These are phyloP conservation scores for Deilephila elpenor DNA, from an alignment of 2,888 invertebrate species.

Conservation along the genomic window DNA sequence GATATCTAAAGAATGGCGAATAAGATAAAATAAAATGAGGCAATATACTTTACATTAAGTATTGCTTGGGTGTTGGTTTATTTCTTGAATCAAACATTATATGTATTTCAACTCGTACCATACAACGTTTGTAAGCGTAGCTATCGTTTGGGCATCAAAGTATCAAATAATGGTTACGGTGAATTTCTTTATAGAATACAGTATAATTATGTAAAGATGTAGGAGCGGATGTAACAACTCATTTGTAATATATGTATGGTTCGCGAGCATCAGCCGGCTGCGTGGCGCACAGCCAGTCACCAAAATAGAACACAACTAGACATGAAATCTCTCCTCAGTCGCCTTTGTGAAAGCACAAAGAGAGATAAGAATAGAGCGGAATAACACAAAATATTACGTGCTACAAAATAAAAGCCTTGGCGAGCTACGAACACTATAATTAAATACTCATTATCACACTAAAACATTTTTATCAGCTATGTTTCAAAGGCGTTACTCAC, in stretches of 20 bases:
- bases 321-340: slow-evolving; percentile 18
- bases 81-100: too few species aligned
- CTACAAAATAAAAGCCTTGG: slow-evolving; percentile 7
- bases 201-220: not conserved
- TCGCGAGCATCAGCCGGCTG: not conserved
- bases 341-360: slow-evolving; percentile 26
- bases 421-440: slow-evolving; percentile 43
- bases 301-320: slow-evolving; percentile 11
- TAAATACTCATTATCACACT: slow-evolving; percentile 46
- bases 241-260: not conserved
- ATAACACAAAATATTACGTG: slow-evolving; percentile 19
- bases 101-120: too few species aligned
- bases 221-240: not conserved
- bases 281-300: not conserved
- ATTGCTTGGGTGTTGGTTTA: too few species aligned
- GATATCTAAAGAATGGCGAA: too few species aligned
- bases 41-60: too few species aligned
- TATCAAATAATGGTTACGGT: not conserved
- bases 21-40: too few species aligned
- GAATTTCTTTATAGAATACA: not conserved
- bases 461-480: slow-evolving; percentile 50
- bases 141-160: too few species aligned
- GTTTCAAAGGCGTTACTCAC: slow-evolving; percentile 53
- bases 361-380: slow-evolving; percentile 22
- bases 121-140: too few species aligned